These are phyloP conservation scores for Microtus oregoni DNA, from an alignment of 2,113 vertebrate genomes.

Conservation along the genomic window DNA sequence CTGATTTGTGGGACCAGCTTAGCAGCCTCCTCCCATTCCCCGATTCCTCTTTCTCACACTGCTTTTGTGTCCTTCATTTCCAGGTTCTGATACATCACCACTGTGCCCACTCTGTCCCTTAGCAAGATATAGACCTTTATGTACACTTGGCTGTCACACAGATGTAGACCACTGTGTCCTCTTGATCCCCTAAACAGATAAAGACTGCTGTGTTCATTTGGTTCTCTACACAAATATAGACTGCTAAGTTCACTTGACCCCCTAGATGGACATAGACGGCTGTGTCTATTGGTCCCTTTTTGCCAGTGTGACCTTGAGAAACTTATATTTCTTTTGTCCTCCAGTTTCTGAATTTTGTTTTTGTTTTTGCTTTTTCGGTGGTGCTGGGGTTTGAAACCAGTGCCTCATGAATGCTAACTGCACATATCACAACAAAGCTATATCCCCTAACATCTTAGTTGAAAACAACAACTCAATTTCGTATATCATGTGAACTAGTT, in stretches of 20 bases:
- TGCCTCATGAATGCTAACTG: background rate
- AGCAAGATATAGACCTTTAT: background rate
- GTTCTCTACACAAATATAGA: background rate
- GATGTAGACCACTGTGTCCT: background rate
- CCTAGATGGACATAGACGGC: background rate
- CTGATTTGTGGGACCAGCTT: background rate
- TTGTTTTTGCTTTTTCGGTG: background rate
- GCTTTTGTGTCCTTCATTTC: background rate
- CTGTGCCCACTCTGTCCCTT: background rate
- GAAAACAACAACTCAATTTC: background rate
- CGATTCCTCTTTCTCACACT: background rate
- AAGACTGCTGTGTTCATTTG: background rate
- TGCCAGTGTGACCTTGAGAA: background rate
- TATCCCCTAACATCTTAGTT: background rate
- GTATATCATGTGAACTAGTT: conserved; percentile 13
- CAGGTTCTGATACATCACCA: background rate
- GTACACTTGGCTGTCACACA: background rate
- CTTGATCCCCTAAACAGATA: background rate
- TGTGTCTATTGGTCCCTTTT: background rate
- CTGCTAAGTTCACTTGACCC: background rate
- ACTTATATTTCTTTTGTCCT: background rate
- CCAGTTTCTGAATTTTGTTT: background rate
- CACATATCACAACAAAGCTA: background rate
- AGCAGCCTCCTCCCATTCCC: background rate
- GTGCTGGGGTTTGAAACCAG: background rate